Evolutionary conservation across 2,888 invertebrate genomes (phyloP), one percentile per base, ranked within the genome.

Genomic region (Rhagium mordax): DNA sequence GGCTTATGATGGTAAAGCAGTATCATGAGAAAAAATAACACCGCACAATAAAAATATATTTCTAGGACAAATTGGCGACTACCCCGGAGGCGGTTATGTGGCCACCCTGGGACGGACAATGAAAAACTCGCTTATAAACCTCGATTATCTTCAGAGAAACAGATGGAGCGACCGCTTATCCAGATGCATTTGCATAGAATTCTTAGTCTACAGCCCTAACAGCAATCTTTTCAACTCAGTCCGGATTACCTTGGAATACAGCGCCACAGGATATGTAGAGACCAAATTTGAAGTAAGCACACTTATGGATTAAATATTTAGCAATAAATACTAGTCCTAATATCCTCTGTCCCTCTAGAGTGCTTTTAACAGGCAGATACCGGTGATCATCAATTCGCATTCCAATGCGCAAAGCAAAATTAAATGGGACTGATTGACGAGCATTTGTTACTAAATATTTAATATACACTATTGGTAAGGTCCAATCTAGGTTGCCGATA

Each of bases 51-150:
- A 4, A 24, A 24, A 4, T 24, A 24, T 6, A 24, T 24, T 3
- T 24, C 72, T 76, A 84, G 85, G 85, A n/a, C 73, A 81, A 72
- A 78, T 84, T 6, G 81, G 67, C 5, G 59, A 53, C 0, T 85
- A 86, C 74, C 77, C 81, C 3, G 82, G 82, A 8, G 85, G 84
- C 4, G 85, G 86, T 5, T 86, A 84, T 71, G 72, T 84, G 5
- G 78, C 81, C 4, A 71, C 78, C 13, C 71, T 86, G 13, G 85
- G 86, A 61, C 74, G 85, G 29, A 83, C 79, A 4, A 53, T 79
- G 33, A 76, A 77, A 65, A 86, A 85, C 72, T 83, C 84, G 0
- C 66, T 77, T 13, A 75, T 81, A 15, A 83, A 84, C 68, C 60
- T 81, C 53, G 59, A 81, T 7, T 85, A 85, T 72, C 65, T 84